Conservation (phyloP, 2,113 vertebrate genomes). For the Charina bottae region DNA sequence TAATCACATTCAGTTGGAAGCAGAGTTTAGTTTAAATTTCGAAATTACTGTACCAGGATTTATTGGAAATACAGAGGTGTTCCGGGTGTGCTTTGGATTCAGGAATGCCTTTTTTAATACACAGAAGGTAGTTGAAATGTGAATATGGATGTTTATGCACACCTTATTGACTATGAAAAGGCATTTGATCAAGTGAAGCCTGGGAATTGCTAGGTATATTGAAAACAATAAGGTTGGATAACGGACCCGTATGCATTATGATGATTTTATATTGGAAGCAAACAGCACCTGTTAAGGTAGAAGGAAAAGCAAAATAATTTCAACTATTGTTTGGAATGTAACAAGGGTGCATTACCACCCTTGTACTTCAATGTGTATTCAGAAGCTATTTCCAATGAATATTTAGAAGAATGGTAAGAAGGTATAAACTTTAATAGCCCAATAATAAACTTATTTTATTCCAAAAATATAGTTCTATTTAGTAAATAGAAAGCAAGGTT, state of each 20-base stretch:
- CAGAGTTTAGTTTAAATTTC: not conserved
- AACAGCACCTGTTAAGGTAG: not conserved
- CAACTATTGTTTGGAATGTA: not conserved
- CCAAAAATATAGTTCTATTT: not conserved
- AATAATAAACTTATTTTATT: not conserved
- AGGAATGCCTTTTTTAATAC: not conserved
- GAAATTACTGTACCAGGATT: not conserved
- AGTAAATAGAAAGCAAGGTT: not conserved
- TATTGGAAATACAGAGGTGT: not conserved
- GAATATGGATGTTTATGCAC: not conserved
- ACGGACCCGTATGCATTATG: not conserved
- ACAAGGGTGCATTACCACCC: not conserved
- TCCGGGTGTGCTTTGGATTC: not conserved
- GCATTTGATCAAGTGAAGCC: not conserved
- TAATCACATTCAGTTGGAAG: not conserved
- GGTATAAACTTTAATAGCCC: not conserved
- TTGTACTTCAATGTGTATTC: not conserved
- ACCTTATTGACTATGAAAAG: not conserved
- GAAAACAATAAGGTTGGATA: not conserved
- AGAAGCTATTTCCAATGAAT: not conserved
- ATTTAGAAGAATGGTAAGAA: not conserved
- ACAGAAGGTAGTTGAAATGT: not conserved
- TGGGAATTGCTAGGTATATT: not conserved
- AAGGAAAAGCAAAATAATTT: not conserved
- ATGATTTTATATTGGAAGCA: not conserved